Evolutionary conservation across 1,140 invertebrate species (phyloP).

Genomic region (Telenomus remus): DNA sequence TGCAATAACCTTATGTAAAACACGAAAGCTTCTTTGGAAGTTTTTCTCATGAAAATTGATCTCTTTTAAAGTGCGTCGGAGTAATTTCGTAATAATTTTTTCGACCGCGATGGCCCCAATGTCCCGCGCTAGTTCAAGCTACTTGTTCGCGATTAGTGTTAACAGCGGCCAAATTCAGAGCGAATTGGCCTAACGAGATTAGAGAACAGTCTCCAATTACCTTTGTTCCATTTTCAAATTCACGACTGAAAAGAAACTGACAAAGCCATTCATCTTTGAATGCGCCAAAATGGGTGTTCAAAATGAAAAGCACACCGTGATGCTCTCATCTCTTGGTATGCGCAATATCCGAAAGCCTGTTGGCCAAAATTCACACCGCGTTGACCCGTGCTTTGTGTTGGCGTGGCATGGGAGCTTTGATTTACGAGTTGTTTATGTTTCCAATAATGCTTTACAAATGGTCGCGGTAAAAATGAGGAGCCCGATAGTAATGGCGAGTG

Average conservation of each 20-base stretch:
- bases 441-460: background rate
- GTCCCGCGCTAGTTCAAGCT: slow-evolving; percentile 15
- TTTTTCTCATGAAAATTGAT: too few species aligned
- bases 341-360: too few species aligned
- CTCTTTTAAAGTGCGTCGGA: too few species aligned
- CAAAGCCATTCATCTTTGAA: background rate
- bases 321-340: too few species aligned
- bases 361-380: too few species aligned
- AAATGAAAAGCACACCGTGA: background rate
- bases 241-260: background rate
- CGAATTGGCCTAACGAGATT: slow-evolving; percentile 63
- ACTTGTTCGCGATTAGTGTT: slow-evolving; percentile 45
- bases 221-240: slow-evolving; percentile 53
- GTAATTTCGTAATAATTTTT: too few species aligned
- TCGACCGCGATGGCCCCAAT: slow-evolving; percentile 21
- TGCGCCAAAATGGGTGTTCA: background rate
- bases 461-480: background rate
- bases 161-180: slow-evolving; percentile 48
- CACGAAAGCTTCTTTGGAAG: too few species aligned
- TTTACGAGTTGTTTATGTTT: too few species aligned
- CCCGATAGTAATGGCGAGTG: too few species aligned
- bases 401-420: too few species aligned
- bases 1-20: too few species aligned
- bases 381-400: too few species aligned
- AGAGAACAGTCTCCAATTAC: slow-evolving; percentile 60